Evolutionary conservation across 2,888 invertebrate genomes (phyloP).

Genomic region (Torymus tubicola): DNA sequence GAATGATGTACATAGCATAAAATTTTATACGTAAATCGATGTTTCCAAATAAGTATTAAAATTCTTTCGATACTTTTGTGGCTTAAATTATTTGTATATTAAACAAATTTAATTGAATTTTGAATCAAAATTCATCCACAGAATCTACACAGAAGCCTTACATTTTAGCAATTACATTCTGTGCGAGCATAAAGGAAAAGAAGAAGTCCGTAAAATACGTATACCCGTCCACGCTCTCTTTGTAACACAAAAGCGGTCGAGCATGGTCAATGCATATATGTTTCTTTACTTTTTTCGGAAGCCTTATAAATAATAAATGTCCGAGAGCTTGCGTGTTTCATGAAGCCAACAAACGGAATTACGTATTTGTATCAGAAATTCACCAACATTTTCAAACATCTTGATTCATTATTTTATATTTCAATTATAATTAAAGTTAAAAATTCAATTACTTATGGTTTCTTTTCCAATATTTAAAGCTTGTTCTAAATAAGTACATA

Average conservation of each 20-base stretch:
- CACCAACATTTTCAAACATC: neutral
- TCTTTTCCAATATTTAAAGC: no score
- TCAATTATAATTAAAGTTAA: no score
- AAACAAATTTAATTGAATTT: no score
- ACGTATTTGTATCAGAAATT: constrained; percentile 57
- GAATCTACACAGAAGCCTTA: constrained; percentile 8
- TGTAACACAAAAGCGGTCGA: constrained; percentile 33
- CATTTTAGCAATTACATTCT: constrained; percentile 38
- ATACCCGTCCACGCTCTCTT: constrained; percentile 15
- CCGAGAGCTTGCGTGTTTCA: constrained; percentile 65
- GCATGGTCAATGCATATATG: constrained; percentile 42
- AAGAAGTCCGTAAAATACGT: constrained; percentile 58
- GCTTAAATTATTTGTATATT: no score
- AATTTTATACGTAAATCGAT: no score
- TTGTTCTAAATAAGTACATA: no score
- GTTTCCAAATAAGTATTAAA: no score
- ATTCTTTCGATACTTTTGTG: no score
- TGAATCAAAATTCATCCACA: neutral
- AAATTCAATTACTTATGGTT: no score
- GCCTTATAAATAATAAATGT: constrained; percentile 63
- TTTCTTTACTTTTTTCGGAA: constrained; percentile 63
- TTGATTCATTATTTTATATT: no score
- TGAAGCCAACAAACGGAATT: constrained; percentile 69
- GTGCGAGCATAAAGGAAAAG: constrained; percentile 34
- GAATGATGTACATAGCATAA: no score